Percentiles rank a stretch among this genome's conserved stretches.
phyloP scores from a whole-genome alignment of 1,140 invertebrate species.

The Trachymyrmex septentrionalis region DNA sequence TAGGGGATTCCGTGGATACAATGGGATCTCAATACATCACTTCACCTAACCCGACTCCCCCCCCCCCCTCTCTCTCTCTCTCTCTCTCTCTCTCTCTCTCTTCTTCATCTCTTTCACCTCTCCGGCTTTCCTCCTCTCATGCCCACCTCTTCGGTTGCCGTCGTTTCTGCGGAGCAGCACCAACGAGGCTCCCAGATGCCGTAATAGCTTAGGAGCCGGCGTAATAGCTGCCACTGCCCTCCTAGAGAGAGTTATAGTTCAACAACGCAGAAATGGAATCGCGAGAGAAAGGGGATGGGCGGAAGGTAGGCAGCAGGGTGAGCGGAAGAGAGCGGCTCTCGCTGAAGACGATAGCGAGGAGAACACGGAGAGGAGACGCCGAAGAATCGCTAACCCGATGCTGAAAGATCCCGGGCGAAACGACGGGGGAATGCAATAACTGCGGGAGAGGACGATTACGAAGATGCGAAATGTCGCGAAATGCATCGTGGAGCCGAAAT shows the following conservation, averaged over 20 bases:
- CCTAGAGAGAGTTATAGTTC: slow-evolving; percentile 84
- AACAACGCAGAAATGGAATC: slow-evolving; percentile 85
- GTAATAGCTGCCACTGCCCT: slow-evolving; percentile 85
- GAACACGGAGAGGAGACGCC: slow-evolving; percentile 23
- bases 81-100: slow-evolving; percentile 22
- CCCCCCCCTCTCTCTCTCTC: not conserved
- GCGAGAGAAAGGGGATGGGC: slow-evolving; percentile 60
- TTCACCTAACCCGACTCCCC: slow-evolving; percentile 80
- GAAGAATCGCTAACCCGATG: slow-evolving; percentile 50
- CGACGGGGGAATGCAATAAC: slow-evolving; percentile 78
- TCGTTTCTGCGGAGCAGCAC: slow-evolving; percentile 61
- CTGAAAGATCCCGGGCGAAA: slow-evolving; percentile 67
- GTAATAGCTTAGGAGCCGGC: slow-evolving; percentile 84
- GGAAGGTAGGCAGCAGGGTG: slow-evolving; percentile 16
- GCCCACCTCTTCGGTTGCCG: slow-evolving; percentile 48
- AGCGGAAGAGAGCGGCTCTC: slow-evolving; percentile 36
- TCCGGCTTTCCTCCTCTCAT: slow-evolving; percentile 17
- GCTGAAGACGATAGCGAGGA: not conserved
- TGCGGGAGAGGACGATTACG: slow-evolving; percentile 74
- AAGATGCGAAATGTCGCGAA: slow-evolving; percentile 75
- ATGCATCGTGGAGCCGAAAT: slow-evolving; percentile 67
- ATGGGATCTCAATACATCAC: slow-evolving; percentile 88
- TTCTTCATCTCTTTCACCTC: slow-evolving; percentile 45
- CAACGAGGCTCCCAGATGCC: slow-evolving; percentile 80
- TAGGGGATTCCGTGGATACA: slow-evolving; percentile 86